Base-by-base conservation (phyloP, 2,888 invertebrate species). In the Brassicogethes aeneus region DNA sequence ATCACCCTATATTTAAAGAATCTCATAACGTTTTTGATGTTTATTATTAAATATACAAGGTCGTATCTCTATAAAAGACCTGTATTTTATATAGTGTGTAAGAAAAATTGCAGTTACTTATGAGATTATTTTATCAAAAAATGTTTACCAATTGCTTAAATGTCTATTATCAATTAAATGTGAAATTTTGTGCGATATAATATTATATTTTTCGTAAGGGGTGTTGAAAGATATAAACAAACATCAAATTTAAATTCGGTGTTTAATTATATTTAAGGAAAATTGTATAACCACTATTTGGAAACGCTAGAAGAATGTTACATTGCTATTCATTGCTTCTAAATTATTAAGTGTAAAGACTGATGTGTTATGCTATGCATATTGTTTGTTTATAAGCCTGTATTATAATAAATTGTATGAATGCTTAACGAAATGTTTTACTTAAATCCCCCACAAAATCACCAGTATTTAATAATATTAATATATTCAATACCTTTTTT, bases 301-400 rank as follows among this genome's bases (percentile, higher is more conserved):
- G n/a, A n/a, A n/a, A n/a, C n/a, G n/a, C n/a, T n/a, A n/a, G n/a
- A n/a, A n/a, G 44, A 48, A 53, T 51, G 50, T 51, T 53, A 51
- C 47, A 51, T 49, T 54, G 53, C 53, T 54, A 53, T 49, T 49
- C 48, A 56, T 52, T 50, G 57, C 57, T 59, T 57, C 53, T 54
- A 50, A 56, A 53, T n/a, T n/a, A n/a, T n/a, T 60, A 58, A 55
- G 58, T 64, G 61, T 60, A 66, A 23, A 66, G 66, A 66, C 65
- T 66, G 65, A 65, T 65, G 63, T 61, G 62, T 61, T 62, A 59
- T 53, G 59, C 60, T 62, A 61, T 57, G 65, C 63, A 61, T 61
- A 60, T 57, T 61, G 58, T 60, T 63, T 59, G 55, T 56, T 57
- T 51, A 51, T n/a, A 55, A 57, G 64, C 63, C 62, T 64, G 63